A percentile compares a stretch with the other conserved stretches of the same genome.
These are phyloP conservation scores for Ancistrus triradiatus DNA, from an alignment of 2,113 vertebrate genomes.

Conservation along the genomic window DNA sequence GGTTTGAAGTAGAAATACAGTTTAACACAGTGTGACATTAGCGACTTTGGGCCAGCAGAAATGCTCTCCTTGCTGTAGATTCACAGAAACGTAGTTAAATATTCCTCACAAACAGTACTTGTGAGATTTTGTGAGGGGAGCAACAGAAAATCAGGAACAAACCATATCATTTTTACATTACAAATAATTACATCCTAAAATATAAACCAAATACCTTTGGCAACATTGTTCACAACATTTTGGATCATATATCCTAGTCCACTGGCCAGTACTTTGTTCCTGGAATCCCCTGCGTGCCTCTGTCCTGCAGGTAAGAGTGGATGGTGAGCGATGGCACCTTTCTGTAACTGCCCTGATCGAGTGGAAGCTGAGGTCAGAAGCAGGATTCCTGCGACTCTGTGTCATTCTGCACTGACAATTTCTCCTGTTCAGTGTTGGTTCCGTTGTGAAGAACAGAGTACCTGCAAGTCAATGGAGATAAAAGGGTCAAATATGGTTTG, in stretches of 20 bases:
- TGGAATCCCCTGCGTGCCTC: slow-evolving; percentile 4
- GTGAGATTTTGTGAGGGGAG: neutral
- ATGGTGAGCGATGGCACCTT: slow-evolving; percentile 27
- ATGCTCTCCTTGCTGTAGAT: no score
- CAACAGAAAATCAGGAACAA: neutral
- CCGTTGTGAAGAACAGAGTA: slow-evolving; percentile 71
- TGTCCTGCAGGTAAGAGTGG: slow-evolving; percentile 5
- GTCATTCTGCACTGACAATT: slow-evolving; percentile 56
- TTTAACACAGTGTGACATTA: slow-evolving; percentile 8
- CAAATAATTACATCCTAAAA: slow-evolving; percentile 37
- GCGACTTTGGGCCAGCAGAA: neutral
- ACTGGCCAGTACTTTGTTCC: slow-evolving; percentile 9
- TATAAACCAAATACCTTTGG: slow-evolving; percentile 64
- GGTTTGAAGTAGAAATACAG: neutral
- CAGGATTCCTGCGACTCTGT: slow-evolving; percentile 70
- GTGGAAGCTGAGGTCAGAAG: slow-evolving; percentile 57
- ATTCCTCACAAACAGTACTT: slow-evolving; percentile 23
- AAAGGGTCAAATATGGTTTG: neutral
- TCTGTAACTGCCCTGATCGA: slow-evolving; percentile 23
- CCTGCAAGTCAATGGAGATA: slow-evolving; percentile 45
- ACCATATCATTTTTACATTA: slow-evolving; percentile 6
- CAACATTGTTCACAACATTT: slow-evolving; percentile 53
- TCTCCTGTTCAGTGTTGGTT: slow-evolving; percentile 61
- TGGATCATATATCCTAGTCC: slow-evolving; percentile 44
- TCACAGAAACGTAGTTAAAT: slow-evolving; percentile 13